Evolutionary conservation across 2,888 invertebrate genomes (phyloP).

Genomic region (Leucophenga montana): DNA sequence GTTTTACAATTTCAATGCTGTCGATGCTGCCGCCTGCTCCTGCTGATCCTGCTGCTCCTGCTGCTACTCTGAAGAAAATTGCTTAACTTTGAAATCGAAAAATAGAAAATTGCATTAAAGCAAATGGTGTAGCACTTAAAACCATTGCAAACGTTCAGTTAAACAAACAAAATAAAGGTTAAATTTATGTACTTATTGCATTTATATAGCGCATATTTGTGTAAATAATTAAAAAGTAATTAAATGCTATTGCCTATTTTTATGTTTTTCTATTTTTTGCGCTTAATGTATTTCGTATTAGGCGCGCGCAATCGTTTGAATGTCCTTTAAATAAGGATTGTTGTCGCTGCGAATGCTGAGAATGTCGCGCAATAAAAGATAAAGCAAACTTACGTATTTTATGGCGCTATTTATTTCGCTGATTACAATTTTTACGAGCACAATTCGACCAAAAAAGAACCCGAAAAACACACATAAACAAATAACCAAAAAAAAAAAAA

Average conservation of each 20-base stretch:
- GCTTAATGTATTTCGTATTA: background rate
- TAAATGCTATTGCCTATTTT: background rate
- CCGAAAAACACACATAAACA: constrained; percentile 27
- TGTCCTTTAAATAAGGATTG: background rate
- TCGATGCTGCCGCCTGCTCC: background rate
- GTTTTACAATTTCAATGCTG: constrained; percentile 1
- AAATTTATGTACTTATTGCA: too few relatives aligned
- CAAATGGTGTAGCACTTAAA: background rate
- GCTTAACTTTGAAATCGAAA: background rate
- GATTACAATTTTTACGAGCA: constrained; percentile 64
- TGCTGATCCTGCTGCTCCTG: too few relatives aligned
- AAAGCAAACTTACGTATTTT: constrained; percentile 57
- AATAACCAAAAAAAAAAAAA: constrained; percentile 15
- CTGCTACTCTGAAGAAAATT: background rate
- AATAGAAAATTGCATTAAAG: background rate
- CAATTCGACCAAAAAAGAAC: constrained; percentile 35
- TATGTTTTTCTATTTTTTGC: background rate
- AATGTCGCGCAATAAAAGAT: constrained; percentile 58
- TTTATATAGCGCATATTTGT: background rate
- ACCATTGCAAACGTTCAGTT: background rate
- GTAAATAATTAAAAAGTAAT: constrained; percentile 27
- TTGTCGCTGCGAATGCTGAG: constrained; percentile 13
- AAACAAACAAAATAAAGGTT: background rate
- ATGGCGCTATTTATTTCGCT: constrained; percentile 65
- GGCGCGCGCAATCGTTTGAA: constrained; percentile 1